Evolutionary conservation across 1,140 invertebrate genomes (phyloP).

Genomic region (Papilio glaucus): DNA sequence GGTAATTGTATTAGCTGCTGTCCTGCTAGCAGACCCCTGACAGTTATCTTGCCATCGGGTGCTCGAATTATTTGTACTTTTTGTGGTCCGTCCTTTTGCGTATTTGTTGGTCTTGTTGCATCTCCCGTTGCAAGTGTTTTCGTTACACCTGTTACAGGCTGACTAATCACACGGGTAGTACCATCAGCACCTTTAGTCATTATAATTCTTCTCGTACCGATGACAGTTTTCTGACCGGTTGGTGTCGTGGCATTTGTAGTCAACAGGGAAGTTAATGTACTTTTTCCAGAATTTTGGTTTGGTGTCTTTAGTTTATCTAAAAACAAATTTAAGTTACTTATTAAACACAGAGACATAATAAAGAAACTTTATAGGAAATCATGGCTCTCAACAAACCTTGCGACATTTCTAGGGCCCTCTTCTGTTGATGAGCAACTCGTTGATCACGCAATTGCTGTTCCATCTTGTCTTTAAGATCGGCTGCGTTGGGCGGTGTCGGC

Average conservation of each 20-base stretch:
- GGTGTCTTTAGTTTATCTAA: conserved; percentile 71
- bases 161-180: conserved; percentile 89
- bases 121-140: conserved; percentile 55
- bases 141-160: conserved; percentile 68
- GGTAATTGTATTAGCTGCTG: conserved; percentile 96
- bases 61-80: conserved; percentile 95
- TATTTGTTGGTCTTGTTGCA: conserved; percentile 57
- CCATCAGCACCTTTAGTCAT: conserved; percentile 93
- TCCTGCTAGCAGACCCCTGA: conserved; percentile 95
- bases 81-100: conserved; percentile 84
- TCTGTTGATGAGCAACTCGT: conserved; percentile 93
- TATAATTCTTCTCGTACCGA: conserved; percentile 89
- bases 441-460: conserved; percentile 95
- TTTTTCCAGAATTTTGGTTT: conserved; percentile 85
- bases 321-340: conserved; percentile 40
- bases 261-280: conserved; percentile 87
- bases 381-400: conserved; percentile 60
- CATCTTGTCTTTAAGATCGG: conserved; percentile 95
- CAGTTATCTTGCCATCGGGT: conserved; percentile 95
- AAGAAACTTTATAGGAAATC: neutral
- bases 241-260: conserved; percentile 84
- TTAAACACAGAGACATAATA: conserved; percentile 2
- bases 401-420: conserved; percentile 87
- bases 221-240: conserved; percentile 86
- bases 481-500: conserved; percentile 85